phyloP scores from a whole-genome alignment of 2,113 vertebrate species.

The Dolichallabes microphthalmus region DNA sequence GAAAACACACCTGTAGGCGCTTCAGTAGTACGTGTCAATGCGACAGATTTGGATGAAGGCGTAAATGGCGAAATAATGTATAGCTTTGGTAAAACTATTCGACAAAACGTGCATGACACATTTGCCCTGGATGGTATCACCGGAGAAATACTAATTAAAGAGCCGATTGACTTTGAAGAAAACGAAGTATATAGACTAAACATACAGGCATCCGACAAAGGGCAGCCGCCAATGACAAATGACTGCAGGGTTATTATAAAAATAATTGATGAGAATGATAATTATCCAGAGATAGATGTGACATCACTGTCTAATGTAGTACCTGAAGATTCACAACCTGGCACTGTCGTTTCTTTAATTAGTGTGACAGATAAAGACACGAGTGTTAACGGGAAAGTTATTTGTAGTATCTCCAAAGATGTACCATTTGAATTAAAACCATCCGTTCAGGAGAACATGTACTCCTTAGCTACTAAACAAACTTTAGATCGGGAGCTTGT shows the following conservation, averaged over 20 bases:
- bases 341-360: conserved; percentile 69
- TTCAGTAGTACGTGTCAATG: conserved; percentile 55
- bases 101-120: conserved; percentile 45
- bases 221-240: conserved; percentile 28
- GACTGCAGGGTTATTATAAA: conserved; percentile 53
- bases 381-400: conserved; percentile 64
- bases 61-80: conserved; percentile 65
- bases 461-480: conserved; percentile 64
- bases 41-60: conserved; percentile 65
- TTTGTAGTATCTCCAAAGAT: conserved; percentile 57
- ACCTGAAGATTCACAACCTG: conserved; percentile 65
- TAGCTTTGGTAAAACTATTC: conserved; percentile 54
- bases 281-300: conserved; percentile 49
- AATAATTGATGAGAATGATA: conserved; percentile 53
- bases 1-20: conserved; percentile 50
- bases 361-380: conserved; percentile 69
- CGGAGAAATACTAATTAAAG: conserved; percentile 62
- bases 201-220: conserved; percentile 51
- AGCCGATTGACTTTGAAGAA: conserved; percentile 62
- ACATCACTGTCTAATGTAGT: conserved; percentile 47
- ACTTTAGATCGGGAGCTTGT: conserved; percentile 50
- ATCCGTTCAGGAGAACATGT: conserved; percentile 67
- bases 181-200: conserved; percentile 41
- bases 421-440: conserved; percentile 69
- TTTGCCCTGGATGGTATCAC: conserved; percentile 35